phyloP scores from a whole-genome alignment of 2,888 invertebrate species.

The Sminthurinus aureus region DNA sequence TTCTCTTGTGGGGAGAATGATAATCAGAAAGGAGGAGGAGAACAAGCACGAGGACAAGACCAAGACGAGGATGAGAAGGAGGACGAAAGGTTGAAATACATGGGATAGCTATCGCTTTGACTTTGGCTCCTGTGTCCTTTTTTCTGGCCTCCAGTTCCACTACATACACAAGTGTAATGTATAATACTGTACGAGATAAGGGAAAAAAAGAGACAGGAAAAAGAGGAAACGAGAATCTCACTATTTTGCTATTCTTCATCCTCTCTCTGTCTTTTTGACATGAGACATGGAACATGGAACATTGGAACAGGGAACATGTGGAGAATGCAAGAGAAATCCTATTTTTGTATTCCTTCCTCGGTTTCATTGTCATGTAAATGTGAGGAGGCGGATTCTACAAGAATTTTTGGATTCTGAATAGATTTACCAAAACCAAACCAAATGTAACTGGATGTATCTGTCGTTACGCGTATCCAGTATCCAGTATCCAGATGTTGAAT shows the following conservation, averaged over 20 bases:
- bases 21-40: not conserved
- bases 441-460: not conserved
- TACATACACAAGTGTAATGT: too few species aligned
- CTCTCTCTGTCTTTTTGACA: conserved; percentile 13
- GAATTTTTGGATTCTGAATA: conserved; percentile 28
- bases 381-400: conserved; percentile 5
- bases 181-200: too few species aligned
- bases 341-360: conserved; percentile 35
- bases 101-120: not conserved
- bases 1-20: not conserved
- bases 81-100: not conserved
- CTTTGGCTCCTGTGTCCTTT: not conserved
- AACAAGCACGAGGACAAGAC: not conserved
- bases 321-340: conserved; percentile 19
- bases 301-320: not conserved
- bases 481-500: too few species aligned
- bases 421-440: not conserved
- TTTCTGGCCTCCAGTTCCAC: too few species aligned
- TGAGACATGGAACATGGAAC: not conserved
- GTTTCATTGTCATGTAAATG: conserved; percentile 39
- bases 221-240: too few species aligned
- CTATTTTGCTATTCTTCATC: not conserved
- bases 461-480: too few species aligned
- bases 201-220: too few species aligned
- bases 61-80: not conserved